Evolutionary conservation across 2,888 invertebrate species (phyloP).

Genomic region (Ophion costatus): DNA sequence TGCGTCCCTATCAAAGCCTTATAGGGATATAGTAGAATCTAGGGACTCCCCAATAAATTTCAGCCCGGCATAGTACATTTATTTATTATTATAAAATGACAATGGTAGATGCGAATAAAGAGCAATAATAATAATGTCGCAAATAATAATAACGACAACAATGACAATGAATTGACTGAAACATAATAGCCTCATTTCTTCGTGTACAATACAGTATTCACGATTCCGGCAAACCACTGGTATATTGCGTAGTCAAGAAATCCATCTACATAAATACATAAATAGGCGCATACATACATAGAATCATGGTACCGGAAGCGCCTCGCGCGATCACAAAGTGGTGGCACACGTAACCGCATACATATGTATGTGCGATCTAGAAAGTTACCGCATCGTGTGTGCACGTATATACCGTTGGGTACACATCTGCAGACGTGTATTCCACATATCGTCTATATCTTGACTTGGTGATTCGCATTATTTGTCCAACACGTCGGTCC

Average conservation of each 20-base stretch:
- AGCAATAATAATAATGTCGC: too few species aligned
- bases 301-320: constrained; percentile 22
- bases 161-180: constrained; percentile 1
- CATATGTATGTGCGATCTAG: constrained; percentile 47
- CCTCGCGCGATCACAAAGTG: constrained; percentile 50
- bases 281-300: constrained; percentile 58
- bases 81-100: too few species aligned
- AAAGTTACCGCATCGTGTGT: constrained; percentile 31
- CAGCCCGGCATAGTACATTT: too few species aligned
- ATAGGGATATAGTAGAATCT: too few species aligned
- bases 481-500: background rate
- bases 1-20: too few species aligned
- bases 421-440: background rate
- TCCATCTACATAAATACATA: constrained; percentile 64
- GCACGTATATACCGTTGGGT: background rate
- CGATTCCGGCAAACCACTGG: constrained; percentile 45
- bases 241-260: constrained; percentile 55
- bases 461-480: background rate
- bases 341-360: constrained; percentile 61
- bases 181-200: constrained; percentile 24
- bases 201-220: constrained; percentile 46
- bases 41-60: too few species aligned
- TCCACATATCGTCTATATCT: background rate
- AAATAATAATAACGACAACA: constrained; percentile 15
- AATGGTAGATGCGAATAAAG: too few species aligned